Conservation (phyloP, 2,113 vertebrate species). For the Paratilapia polleni region DNA sequence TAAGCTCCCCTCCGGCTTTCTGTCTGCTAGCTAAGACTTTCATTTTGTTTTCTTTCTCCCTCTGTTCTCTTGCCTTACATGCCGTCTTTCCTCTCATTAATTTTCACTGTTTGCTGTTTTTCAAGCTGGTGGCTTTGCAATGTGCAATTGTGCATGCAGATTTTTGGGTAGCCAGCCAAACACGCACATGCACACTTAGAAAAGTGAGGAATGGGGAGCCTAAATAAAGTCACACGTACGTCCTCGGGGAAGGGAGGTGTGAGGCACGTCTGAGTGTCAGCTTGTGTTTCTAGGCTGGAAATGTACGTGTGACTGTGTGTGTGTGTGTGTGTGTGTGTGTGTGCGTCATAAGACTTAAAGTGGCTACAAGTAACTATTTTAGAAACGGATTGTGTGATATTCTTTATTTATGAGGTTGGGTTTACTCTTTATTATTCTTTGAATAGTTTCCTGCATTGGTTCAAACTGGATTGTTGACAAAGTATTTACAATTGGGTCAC, state of each 20-base stretch:
- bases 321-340: background rate
- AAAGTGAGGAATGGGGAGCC: background rate
- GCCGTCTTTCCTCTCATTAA: constrained; percentile 53
- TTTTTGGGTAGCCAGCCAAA: constrained; percentile 7
- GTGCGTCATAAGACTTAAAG: background rate
- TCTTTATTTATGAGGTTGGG: background rate
- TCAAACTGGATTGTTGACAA: background rate
- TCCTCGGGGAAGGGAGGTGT: background rate
- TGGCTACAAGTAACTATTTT: background rate
- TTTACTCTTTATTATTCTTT: background rate
- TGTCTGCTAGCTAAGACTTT: constrained; percentile 55
- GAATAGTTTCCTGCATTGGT: background rate
- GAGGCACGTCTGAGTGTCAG: background rate
- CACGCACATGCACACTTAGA: background rate
- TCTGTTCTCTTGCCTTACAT: background rate
- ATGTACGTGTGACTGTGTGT: background rate
- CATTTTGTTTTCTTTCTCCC: constrained; percentile 49
- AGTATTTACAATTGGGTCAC: background rate
- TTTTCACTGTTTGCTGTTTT: constrained; percentile 58
- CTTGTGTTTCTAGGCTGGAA: background rate
- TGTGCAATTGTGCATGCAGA: constrained; percentile 25
- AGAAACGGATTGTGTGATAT: background rate
- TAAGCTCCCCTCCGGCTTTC: constrained; percentile 36
- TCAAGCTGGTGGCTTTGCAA: constrained; percentile 17
- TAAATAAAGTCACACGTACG: background rate